Percentiles rank a stretch among this genome's conserved stretches.
Evolutionary conservation across 1,140 invertebrate genomes (phyloP).

Genomic region (Tetramorium parvispinum): DNA sequence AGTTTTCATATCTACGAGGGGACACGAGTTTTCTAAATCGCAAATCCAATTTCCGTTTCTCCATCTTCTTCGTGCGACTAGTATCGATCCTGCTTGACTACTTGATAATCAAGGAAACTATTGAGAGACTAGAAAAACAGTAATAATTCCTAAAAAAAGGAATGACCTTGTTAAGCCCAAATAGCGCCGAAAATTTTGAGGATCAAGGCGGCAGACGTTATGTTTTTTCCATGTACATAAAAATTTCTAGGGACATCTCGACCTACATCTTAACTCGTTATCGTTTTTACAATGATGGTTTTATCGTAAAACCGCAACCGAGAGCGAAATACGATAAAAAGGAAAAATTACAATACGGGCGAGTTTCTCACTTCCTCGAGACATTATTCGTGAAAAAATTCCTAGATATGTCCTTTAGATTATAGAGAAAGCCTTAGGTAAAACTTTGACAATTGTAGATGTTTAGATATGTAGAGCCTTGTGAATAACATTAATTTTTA

Average conservation of each 20-base stretch:
- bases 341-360: conserved; percentile 35
- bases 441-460: conserved; percentile 1
- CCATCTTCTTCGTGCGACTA: conserved; percentile 37
- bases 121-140: conserved; percentile 8
- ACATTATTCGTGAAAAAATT: conserved; percentile 9
- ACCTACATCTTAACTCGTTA: conserved; percentile 73
- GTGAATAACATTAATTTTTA: conserved; percentile 7
- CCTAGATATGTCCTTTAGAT: conserved; percentile 33
- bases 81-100: conserved; percentile 58
- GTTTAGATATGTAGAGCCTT: not conserved
- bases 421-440: not conserved
- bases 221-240: conserved; percentile 81
- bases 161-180: conserved; percentile 73
- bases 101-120: conserved; percentile 47
- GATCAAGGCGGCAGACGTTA: conserved; percentile 68
- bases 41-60: conserved; percentile 31
- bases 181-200: conserved; percentile 81
- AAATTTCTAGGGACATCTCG: conserved; percentile 67
- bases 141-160: conserved; percentile 54
- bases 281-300: conserved; percentile 71
- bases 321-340: conserved; percentile 53
- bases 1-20: not conserved
- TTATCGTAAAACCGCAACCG: conserved; percentile 51
- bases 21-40: not conserved
- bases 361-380: conserved; percentile 31